A percentile compares a stretch with the other conserved stretches of the same genome.
These are phyloP conservation scores for Heptranchias perlo DNA, from an alignment of 2,113 vertebrate genomes.

Conservation along the genomic window DNA sequence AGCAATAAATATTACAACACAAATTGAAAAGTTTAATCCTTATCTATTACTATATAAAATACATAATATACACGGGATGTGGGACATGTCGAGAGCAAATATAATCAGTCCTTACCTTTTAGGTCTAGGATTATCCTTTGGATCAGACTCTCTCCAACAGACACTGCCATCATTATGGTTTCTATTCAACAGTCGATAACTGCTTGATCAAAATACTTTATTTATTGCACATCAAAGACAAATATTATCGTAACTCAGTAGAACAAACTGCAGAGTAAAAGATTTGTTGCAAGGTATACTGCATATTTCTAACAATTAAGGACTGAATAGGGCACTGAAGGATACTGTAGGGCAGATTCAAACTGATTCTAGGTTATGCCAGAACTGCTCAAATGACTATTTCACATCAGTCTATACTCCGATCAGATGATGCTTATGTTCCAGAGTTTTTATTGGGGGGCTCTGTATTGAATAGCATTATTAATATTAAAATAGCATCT, in stretches of 20 bases:
- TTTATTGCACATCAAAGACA: background rate
- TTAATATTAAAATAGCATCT: no score
- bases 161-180: conserved; percentile 61
- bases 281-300: background rate
- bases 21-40: background rate
- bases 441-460: no score
- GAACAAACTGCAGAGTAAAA: background rate
- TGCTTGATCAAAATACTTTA: conserved; percentile 3
- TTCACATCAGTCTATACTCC: no score
- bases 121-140: conserved; percentile 88
- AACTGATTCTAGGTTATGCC: no score
- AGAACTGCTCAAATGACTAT: no score
- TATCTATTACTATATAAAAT: background rate
- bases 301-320: background rate
- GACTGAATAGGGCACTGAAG: no score
- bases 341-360: no score
- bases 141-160: conserved; percentile 76
- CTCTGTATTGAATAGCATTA: no score
- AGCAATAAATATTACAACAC: background rate
- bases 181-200: conserved; percentile 11
- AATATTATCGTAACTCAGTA: background rate
- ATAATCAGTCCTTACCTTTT: conserved; percentile 63
- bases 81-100: background rate
- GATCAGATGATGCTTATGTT: no score
- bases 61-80: background rate